Evolutionary conservation across 2,888 invertebrate species (phyloP), one percentile per base, ranked within the genome.

Genomic region (Conistra vaccinii): DNA sequence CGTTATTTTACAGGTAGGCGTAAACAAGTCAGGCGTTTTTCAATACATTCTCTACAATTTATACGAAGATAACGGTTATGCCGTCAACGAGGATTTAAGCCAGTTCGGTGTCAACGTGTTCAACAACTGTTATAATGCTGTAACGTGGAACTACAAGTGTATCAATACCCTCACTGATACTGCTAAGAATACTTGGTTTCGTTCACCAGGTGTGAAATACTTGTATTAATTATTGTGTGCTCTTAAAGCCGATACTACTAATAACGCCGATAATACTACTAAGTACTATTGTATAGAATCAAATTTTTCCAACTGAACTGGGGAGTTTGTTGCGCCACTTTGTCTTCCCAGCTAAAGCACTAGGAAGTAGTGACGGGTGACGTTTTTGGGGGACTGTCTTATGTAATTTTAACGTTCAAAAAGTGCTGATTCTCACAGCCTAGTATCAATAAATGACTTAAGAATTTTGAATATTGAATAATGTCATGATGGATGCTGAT

Each of bases 21-120:
- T 94, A 0, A 92, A 96, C 85, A 92, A 94, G 42, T 81, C 91
- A 3, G 97, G 97, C 12, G 90, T 92, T 61, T 95, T 97, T 48
- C 96, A 97, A 75, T 95, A 96, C 76, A 75, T 97, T 12, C 94
- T 97, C 68, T 92, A 95, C n/a, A 90, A 93, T 29, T 83, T 96
- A 1, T 96, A 95, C 79, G 92, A 93, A 84, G 97, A 97, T 84
- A 92, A 95, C 85, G 97, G 97, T 0, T 92, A 90, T 58, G 83
- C 85, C 0, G 75, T 91, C 1, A 94, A 91, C 17, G 94, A 94
- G 51, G 84, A 86, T 1, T 68, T 93, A 29, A 5, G 68, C 4
- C 72, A 72, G 1, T 82, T 87, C 0, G 74, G 83, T 4, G 3
- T 78, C 0, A 78, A 82, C 4, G 80, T 86, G 0, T 86, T 85